Base-by-base conservation (phyloP, 2,113 vertebrate genomes). In the Vanacampus margaritifer region DNA sequence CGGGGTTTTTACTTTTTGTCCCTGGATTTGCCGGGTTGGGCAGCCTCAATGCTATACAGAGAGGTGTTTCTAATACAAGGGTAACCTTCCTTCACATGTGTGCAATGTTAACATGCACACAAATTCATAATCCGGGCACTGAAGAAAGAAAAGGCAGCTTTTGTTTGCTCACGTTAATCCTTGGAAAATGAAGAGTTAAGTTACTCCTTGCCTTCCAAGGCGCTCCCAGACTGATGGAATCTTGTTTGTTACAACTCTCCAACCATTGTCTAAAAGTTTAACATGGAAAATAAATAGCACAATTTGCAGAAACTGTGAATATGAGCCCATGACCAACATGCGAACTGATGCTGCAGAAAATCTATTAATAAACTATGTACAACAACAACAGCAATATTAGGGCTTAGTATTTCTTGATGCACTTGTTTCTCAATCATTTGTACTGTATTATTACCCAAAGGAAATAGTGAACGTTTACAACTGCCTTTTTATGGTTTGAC, bases 401-500 rank as follows among this genome's bases (percentile, higher is more conserved):
- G n/a, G n/a, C n/a, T n/a, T n/a, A n/a, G n/a, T n/a, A n/a, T n/a
- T n/a, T n/a, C n/a, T n/a, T 9, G 37, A 24, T 10, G 4, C 43
- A 45, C 43, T 13, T 16, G 8, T 51, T 46, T 26, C 13, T 67
- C 32, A 35, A 35, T 39, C n/a, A 14, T 23, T 26, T 9, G n/a
- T n/a, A n/a, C n/a, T 53, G 24, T 12, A 53, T 24, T 13, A 3
- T 23, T 12, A 53, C 43, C 43, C n/a, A 24, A 53, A 53, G 23
- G 23, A 24, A 23, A 53, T 24, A 2, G 53, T 28, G 50, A 24
- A 53, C 19, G 5, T 53, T 24, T 56, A 3, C 2, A n/a, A 61
- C 13, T 53, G 37, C 16, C 58, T 74, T 17, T 36, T 65, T 41
- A 74, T 68, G 48, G 64, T 54, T 43, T 37, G 37, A 78, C 67